A percentile compares a stretch with the other conserved stretches of the same genome.
phyloP scores from a whole-genome alignment of 2,113 vertebrate species.

The zebrafish (Danio rerio) region GRCz12tu NC_133192.1:37040001-37040500 shows the following conservation, averaged over 20 bases:
- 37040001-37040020: conserved; percentile 3
- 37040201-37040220: conserved; percentile 6
- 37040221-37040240: conserved; percentile 9
- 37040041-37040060: not conserved
- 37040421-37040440: too few species aligned
- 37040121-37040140: not conserved
- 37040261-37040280: conserved; percentile 16
- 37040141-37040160: not conserved
- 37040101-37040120: not conserved
- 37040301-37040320: not conserved
- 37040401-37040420: too few species aligned
- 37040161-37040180: not conserved
- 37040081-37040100: not conserved
- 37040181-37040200: not conserved
- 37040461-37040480: not conserved
- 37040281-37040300: not conserved
- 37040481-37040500: too few species aligned
- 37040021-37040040: not conserved
- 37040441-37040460: not conserved
- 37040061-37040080: not conserved
- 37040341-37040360: not conserved
- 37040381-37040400: too few species aligned
- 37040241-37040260: not conserved
- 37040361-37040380: too few species aligned
- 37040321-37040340: conserved; percentile 2